Evolutionary conservation across 1,140 invertebrate genomes (phyloP).

Genomic region (Hyphantria cunea): DNA sequence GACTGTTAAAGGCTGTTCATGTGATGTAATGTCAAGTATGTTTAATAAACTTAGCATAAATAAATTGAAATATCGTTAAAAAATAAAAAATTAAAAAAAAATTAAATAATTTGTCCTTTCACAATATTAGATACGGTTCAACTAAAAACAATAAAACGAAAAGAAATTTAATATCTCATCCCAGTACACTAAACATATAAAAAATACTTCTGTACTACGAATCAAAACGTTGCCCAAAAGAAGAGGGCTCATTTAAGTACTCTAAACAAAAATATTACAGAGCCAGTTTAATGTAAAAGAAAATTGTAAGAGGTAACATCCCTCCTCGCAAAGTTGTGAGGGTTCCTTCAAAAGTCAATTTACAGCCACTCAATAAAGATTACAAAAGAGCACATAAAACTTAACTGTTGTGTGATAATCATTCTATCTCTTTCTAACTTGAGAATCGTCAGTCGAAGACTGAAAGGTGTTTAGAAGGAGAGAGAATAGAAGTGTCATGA

Average conservation of each 20-base stretch:
- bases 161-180: conserved; percentile 4
- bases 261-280: conserved; percentile 16
- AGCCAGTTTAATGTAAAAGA: conserved; percentile 13
- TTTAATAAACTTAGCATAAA: no score
- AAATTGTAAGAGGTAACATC: conserved; percentile 10
- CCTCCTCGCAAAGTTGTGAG: conserved; percentile 10
- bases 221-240: conserved; percentile 22
- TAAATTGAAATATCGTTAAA: no score
- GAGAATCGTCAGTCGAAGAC: conserved; percentile 33
- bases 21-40: no score
- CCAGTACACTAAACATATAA: not conserved
- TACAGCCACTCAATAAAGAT: conserved; percentile 55
- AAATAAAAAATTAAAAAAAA: no score
- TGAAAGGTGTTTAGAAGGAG: conserved; percentile 12
- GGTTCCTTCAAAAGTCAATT: conserved; percentile 45
- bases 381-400: conserved; percentile 49
- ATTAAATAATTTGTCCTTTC: no score
- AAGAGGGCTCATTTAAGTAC: conserved; percentile 15
- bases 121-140: no score
- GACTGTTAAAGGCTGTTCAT: no score
- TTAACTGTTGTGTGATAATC: conserved; percentile 50
- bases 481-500: conserved; percentile 12
- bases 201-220: not conserved
- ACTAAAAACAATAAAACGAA: not conserved
- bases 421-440: conserved; percentile 36